Evolutionary conservation across 2,113 vertebrate genomes (phyloP).

Genomic region (Calyptommatus sinebrachiatus): DNA sequence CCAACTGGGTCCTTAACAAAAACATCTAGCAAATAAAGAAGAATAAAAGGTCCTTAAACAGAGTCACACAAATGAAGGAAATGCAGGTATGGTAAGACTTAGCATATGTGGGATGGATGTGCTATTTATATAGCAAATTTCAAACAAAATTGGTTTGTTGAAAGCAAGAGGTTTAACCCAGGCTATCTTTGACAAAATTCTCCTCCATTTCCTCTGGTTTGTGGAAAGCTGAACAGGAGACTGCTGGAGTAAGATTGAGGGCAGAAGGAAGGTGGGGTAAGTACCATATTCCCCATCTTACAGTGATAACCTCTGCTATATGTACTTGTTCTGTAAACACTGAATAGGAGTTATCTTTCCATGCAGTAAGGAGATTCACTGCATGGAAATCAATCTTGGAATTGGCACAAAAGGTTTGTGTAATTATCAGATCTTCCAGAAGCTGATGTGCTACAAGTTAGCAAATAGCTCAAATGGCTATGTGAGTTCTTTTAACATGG

Average conservation of each 20-base stretch:
- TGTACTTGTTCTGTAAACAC: neutral
- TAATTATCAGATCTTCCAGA: neutral
- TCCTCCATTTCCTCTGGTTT: neutral
- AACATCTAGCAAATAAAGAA: neutral
- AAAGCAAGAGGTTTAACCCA: neutral
- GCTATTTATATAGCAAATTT: neutral
- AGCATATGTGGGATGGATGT: constrained; percentile 1
- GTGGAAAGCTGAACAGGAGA: neutral
- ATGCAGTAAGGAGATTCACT: neutral
- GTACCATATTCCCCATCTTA: neutral
- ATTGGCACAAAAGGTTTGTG: neutral
- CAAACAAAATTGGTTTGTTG: constrained; percentile 1
- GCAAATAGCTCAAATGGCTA: too few relatives aligned
- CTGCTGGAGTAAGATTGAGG: neutral
- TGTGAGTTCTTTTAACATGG: too few relatives aligned
- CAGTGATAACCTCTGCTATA: neutral
- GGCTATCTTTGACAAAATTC: neutral
- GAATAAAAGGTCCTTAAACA: constrained; percentile 4
- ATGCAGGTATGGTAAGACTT: neutral
- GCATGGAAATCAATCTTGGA: neutral
- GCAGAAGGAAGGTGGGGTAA: neutral
- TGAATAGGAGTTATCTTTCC: neutral
- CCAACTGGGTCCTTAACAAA: neutral
- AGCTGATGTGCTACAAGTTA: neutral
- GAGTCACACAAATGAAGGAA: constrained; percentile 2